Evolutionary conservation across 2,797 vertebrate species (phyloP).

Genomic region (Pipistrellus pipistrellus): DNA sequence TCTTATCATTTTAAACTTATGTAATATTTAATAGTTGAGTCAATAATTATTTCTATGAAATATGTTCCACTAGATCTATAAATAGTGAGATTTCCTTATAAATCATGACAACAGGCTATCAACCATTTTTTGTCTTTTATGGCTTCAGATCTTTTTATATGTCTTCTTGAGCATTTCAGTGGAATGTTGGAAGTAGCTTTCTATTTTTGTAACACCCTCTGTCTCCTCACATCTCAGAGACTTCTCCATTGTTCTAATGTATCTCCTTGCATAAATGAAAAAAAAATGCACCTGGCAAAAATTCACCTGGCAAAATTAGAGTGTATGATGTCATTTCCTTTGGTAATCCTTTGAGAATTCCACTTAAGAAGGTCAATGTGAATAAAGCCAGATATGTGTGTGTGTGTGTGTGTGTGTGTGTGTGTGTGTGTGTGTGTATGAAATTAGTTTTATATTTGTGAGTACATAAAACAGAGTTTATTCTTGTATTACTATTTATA

Average conservation of each 20-base stretch:
- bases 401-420: neutral
- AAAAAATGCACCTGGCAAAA: neutral
- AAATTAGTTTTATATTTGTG: no score
- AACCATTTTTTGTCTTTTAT: neutral
- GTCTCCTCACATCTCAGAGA: neutral
- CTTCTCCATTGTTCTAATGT: neutral
- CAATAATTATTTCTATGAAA: neutral
- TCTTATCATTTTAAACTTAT: neutral
- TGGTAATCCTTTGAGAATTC: neutral
- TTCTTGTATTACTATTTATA: no score
- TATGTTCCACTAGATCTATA: neutral
- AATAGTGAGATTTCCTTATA: neutral
- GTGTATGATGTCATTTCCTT: neutral
- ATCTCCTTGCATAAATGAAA: neutral
- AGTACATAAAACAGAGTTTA: no score
- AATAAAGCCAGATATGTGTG: neutral
- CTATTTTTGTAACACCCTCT: neutral
- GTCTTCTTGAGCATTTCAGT: neutral
- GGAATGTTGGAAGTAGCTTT: neutral
- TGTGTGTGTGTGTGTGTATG: neutral
- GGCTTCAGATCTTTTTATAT: neutral
- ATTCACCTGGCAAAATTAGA: neutral
- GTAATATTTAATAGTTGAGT: neutral
- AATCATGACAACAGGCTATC: neutral
- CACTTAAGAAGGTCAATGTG: neutral